Conservation (phyloP, 2,888 invertebrate genomes). For the Volucella bombylans region DNA sequence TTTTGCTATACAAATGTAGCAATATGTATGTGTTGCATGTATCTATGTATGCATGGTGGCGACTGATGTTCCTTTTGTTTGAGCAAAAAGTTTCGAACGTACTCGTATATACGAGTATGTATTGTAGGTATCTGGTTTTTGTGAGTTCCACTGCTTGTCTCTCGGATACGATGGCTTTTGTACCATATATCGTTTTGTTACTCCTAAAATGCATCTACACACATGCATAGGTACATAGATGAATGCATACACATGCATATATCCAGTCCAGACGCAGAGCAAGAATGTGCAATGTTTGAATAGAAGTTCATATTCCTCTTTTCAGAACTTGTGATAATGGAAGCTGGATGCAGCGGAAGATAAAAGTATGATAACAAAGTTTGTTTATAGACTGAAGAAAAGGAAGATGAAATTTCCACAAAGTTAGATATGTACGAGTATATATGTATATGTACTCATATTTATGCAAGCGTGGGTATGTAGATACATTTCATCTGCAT, state of each 20-base stretch:
- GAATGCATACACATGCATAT: constrained; percentile 13
- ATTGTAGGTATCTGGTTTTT: neutral
- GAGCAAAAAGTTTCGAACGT: constrained; percentile 31
- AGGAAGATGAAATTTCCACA: constrained; percentile 64
- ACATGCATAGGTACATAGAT: neutral
- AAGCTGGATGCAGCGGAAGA: constrained; percentile 70
- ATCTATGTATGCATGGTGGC: constrained; percentile 10
- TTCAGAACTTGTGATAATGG: constrained; percentile 68
- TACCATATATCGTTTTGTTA: constrained; percentile 55
- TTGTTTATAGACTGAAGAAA: constrained; percentile 68
- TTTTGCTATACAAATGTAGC: neutral
- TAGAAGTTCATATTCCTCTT: constrained; percentile 54
- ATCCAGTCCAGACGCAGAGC: neutral
- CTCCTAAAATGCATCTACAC: constrained; percentile 50
- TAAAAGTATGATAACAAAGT: constrained; percentile 73
- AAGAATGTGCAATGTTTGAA: constrained; percentile 45
- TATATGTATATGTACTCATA: constrained; percentile 22
- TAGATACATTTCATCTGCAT: constrained; percentile 21
- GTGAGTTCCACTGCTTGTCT: constrained; percentile 17
- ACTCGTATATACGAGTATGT: neutral
- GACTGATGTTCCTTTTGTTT: constrained; percentile 36
- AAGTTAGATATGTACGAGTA: neutral
- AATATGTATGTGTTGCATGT: neutral
- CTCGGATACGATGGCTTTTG: constrained; percentile 55
- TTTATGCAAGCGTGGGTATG: neutral